Percentiles rank a stretch among this genome's conserved stretches.
These are phyloP conservation scores for Acronicta aceris DNA, from an alignment of 2,888 invertebrate genomes.

Conservation along the genomic window DNA sequence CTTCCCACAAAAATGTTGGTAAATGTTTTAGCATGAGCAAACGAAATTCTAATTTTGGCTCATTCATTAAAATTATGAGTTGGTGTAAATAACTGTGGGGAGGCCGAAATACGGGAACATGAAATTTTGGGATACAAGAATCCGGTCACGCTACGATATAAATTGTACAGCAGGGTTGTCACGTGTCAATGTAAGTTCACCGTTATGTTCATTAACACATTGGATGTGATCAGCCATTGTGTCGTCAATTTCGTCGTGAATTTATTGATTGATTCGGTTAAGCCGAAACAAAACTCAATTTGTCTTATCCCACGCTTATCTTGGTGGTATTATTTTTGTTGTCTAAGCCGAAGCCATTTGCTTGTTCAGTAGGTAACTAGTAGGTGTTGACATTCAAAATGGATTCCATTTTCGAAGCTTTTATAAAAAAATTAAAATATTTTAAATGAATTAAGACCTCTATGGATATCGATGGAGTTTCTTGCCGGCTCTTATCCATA, in stretches of 20 bases:
- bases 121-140: constrained; percentile 34
- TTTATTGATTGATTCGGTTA: constrained; percentile 61
- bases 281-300: constrained; percentile 63
- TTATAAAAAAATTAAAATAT: constrained; percentile 1
- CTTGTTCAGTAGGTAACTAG: constrained; percentile 25
- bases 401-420: neutral
- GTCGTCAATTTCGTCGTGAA: constrained; percentile 50
- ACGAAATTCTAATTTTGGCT: constrained; percentile 61
- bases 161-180: too few species aligned
- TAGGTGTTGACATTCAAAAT: constrained; percentile 24
- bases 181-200: neutral
- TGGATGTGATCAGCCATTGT: constrained; percentile 29
- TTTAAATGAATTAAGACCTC: too few species aligned
- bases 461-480: too few species aligned
- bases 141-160: neutral
- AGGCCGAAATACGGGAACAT: constrained; percentile 40
- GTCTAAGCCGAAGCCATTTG: constrained; percentile 14
- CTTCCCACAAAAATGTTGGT: constrained; percentile 47
- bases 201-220: constrained; percentile 2
- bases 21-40: constrained; percentile 60
- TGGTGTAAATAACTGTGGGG: constrained; percentile 40
- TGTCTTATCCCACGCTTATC: constrained; percentile 57
- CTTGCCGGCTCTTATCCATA: too few species aligned
- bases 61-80: constrained; percentile 54
- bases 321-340: constrained; percentile 45